Evolutionary conservation across 2,113 vertebrate genomes (phyloP).

Genomic region (Cryptotis parvus): DNA sequence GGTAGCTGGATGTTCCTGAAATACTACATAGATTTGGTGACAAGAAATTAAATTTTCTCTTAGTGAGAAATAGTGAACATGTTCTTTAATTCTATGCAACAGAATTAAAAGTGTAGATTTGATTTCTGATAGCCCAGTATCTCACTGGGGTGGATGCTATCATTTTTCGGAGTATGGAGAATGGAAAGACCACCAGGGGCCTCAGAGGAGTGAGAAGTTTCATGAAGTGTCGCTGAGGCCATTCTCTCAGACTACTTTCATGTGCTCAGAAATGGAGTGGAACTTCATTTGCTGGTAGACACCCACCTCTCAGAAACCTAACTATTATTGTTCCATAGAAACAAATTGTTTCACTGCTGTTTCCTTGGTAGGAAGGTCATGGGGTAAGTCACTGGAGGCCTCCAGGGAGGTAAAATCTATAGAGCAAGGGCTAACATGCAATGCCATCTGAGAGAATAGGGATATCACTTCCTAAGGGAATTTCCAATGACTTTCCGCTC

Average conservation of each 20-base stretch:
- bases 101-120: neutral
- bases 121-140: neutral
- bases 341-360: constrained; percentile 35
- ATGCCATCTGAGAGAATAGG: constrained; percentile 16
- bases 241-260: neutral
- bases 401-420: constrained; percentile 60
- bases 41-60: neutral
- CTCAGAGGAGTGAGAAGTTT: neutral
- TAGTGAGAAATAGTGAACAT: neutral
- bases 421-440: constrained; percentile 35
- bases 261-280: neutral
- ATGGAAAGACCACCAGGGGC: neutral
- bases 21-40: neutral
- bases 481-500: constrained; percentile 9
- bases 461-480: constrained; percentile 64
- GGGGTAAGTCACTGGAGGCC: constrained; percentile 49
- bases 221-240: too few relatives aligned
- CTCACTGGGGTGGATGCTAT: neutral
- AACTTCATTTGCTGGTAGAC: neutral
- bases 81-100: neutral
- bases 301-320: neutral
- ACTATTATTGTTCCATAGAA: constrained; percentile 31
- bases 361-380: constrained; percentile 44
- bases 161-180: neutral
- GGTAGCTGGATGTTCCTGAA: neutral